Conservation (phyloP, 30 jellyfish, hydroid and myxozoan genomes). For the Hydractinia symbiolongicarpus region DNA sequence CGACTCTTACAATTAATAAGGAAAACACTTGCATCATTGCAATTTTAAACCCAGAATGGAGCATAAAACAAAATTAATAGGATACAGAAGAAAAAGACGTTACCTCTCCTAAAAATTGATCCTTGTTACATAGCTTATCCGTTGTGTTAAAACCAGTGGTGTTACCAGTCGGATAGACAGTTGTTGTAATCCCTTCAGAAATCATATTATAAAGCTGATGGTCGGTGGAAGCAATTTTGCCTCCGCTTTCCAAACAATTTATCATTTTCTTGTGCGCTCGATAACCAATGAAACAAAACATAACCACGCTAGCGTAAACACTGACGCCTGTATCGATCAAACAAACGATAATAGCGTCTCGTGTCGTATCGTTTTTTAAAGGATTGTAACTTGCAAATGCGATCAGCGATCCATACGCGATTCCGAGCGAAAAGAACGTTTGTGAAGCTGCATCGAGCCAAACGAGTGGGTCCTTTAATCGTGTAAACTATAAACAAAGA, state of each 20-base stretch:
- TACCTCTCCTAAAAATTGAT: constrained; percentile 41
- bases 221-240: no score
- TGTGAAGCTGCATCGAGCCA: constrained; percentile 98
- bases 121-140: constrained; percentile 40
- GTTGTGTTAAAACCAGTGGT: constrained; percentile 40
- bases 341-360: constrained; percentile 87
- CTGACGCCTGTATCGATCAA: constrained; percentile 97
- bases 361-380: constrained; percentile 86
- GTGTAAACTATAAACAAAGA: constrained; percentile 46
- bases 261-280: constrained; percentile 87
- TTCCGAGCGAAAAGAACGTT: constrained; percentile 93
- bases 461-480: constrained; percentile 70
- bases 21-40: no score
- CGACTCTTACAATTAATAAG: no score
- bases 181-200: neutral
- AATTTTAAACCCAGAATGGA: no score
- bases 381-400: constrained; percentile 98
- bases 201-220: neutral
- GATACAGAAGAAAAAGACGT: no score
- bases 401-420: constrained; percentile 94
- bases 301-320: constrained; percentile 92
- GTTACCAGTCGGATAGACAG: neutral
- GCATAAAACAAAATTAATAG: no score
- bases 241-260: constrained; percentile 37
- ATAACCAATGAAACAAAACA: constrained; percentile 92